These are phyloP conservation scores for Heteromurus nitidus DNA, from an alignment of 2,888 invertebrate species.

Conservation along the genomic window DNA sequence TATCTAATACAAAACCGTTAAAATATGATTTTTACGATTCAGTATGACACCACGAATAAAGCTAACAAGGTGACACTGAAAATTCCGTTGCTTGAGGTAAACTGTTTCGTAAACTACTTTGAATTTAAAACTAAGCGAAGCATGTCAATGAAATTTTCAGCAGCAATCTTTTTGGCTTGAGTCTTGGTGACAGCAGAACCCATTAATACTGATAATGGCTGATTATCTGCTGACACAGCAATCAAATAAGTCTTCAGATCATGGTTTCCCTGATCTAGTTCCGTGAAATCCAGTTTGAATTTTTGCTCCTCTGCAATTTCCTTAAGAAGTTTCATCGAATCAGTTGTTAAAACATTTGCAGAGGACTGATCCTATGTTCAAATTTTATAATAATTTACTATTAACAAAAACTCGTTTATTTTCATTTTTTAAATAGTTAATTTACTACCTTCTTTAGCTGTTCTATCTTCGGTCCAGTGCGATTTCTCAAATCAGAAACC, in stretches of 20 bases:
- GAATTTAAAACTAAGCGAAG: conserved; percentile 26
- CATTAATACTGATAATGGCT: conserved; percentile 66
- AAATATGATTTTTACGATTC: background rate
- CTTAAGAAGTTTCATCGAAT: conserved; percentile 59
- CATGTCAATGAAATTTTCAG: conserved; percentile 54
- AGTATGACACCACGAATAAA: background rate
- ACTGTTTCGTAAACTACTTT: too few species aligned
- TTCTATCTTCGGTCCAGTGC: conserved; percentile 54
- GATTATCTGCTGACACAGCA: conserved; percentile 58
- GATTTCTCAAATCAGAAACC: conserved; percentile 28
- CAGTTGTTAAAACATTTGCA: background rate
- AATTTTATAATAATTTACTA: background rate
- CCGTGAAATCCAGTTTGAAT: conserved; percentile 67
- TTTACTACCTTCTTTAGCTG: conserved; percentile 42
- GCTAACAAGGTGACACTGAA: background rate
- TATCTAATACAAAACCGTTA: background rate
- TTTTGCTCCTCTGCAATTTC: conserved; percentile 71
- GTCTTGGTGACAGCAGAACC: conserved; percentile 67
- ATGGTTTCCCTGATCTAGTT: conserved; percentile 61
- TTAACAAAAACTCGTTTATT: background rate
- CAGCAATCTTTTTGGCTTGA: conserved; percentile 65
- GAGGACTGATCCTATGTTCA: background rate
- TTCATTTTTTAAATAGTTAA: background rate
- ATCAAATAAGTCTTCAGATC: conserved; percentile 50
- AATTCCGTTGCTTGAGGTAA: too few species aligned